These are phyloP conservation scores for Erythrocercus mccallii DNA, from an alignment of 2,113 vertebrate genomes.

Conservation along the genomic window DNA sequence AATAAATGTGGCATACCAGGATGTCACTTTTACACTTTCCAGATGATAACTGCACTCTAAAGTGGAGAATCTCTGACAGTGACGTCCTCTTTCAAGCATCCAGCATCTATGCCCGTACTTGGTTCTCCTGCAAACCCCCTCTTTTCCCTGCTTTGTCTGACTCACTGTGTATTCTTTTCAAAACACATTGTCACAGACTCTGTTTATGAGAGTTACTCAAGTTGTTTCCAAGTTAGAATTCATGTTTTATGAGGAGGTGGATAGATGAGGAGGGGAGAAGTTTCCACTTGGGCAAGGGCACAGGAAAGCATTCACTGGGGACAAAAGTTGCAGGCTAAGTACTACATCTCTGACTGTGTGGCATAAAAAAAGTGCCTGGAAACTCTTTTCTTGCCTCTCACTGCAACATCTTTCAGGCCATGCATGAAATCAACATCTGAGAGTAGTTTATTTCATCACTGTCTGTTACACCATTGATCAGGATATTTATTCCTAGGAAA, in stretches of 20 bases:
- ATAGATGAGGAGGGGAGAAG: not conserved
- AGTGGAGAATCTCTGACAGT: conserved; percentile 46
- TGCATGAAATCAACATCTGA: not conserved
- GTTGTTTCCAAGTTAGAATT: not conserved
- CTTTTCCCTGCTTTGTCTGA: not conserved
- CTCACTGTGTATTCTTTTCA: conserved; percentile 4
- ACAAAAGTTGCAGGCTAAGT: not conserved
- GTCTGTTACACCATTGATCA: not conserved
- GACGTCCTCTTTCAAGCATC: conserved; percentile 20
- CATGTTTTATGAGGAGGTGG: not conserved
- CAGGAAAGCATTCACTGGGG: not conserved
- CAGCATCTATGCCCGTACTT: not conserved
- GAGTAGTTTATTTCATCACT: not conserved
- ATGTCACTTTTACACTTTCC: conserved; percentile 55
- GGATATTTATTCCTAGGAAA: not conserved
- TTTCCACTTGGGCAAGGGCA: not conserved
- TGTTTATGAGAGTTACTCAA: conserved; percentile 8
- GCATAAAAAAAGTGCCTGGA: not conserved
- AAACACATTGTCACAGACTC: not conserved
- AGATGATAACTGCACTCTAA: conserved; percentile 55
- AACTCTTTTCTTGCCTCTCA: not conserved
- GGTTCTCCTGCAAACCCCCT: not conserved
- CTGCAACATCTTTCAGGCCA: not conserved
- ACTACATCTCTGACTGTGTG: not conserved
- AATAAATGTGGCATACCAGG: conserved; percentile 46